A percentile compares a stretch with the other conserved stretches of the same genome.
Conservation (phyloP, 2,797 vertebrate species). For the Platalea minor region DNA sequence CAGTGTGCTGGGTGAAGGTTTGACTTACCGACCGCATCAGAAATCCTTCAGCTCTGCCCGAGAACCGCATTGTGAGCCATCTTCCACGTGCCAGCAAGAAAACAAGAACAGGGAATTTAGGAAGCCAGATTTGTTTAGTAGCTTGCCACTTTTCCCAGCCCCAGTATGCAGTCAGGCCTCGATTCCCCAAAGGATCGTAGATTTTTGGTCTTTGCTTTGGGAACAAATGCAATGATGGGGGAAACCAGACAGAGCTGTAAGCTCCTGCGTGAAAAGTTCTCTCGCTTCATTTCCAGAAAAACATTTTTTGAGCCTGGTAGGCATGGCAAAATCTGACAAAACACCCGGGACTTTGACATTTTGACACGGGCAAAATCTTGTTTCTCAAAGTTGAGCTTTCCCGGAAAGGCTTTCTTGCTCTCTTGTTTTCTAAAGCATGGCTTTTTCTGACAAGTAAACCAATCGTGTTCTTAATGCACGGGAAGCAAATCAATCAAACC, state of each 20-base stretch:
- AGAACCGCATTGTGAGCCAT: accelerated
- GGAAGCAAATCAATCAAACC: background rate
- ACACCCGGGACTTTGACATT: background rate
- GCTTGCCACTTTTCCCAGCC: background rate
- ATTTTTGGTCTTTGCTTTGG: background rate
- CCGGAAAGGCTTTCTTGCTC: background rate
- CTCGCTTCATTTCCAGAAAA: background rate
- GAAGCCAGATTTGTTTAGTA: background rate
- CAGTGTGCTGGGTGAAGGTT: background rate
- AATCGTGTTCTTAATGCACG: background rate
- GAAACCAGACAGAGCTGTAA: background rate
- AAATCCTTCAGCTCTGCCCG: background rate
- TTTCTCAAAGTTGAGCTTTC: background rate
- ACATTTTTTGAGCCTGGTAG: background rate
- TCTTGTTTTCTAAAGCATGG: background rate
- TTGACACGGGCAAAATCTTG: background rate
- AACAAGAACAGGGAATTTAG: background rate
- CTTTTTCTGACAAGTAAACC: background rate
- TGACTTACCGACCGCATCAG: background rate
- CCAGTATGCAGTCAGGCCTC: background rate
- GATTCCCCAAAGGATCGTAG: background rate
- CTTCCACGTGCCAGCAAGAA: background rate
- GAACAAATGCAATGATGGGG: background rate
- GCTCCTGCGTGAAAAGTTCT: background rate
- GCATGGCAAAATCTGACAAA: background rate